Evolutionary conservation across 2,113 vertebrate species (phyloP).

Genomic region (Piaya cayana): DNA sequence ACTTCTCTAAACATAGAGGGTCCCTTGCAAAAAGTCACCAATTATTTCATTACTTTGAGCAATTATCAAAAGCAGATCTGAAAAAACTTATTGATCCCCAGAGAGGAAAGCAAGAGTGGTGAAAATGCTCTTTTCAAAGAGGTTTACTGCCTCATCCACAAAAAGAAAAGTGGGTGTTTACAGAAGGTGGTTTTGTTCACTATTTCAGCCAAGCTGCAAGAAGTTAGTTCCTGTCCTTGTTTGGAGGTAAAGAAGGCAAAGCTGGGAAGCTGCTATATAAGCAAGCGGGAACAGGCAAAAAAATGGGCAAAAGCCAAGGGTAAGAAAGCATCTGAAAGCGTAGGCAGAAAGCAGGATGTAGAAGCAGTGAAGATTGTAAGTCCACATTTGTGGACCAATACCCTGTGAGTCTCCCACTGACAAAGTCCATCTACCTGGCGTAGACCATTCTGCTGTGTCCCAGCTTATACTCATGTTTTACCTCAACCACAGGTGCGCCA

Average conservation of each 20-base stretch:
- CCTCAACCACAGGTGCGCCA: fast-evolving
- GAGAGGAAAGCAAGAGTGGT: neutral
- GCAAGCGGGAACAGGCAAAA: neutral
- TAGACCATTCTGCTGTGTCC: neutral
- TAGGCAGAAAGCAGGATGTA: neutral
- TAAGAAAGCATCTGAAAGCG: neutral
- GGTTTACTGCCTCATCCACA: neutral
- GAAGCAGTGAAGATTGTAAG: neutral
- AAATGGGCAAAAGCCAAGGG: neutral
- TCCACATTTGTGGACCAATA: neutral
- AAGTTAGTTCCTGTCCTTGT: neutral
- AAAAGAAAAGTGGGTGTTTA: neutral
- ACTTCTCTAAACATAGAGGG: neutral
- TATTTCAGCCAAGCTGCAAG: neutral
- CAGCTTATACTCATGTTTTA: fast-evolving
- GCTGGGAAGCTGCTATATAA: neutral
- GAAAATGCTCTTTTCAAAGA: neutral
- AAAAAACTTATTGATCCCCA: neutral
- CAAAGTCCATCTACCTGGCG: neutral
- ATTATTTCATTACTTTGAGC: neutral
- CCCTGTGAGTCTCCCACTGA: fast-evolving
- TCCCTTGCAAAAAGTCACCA: neutral
- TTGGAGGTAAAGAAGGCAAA: neutral
- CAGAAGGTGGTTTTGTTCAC: neutral
- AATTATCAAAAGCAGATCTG: neutral